Evolutionary conservation across 2,113 vertebrate genomes (phyloP).

Genomic region (Himantopus leucocephalus): DNA sequence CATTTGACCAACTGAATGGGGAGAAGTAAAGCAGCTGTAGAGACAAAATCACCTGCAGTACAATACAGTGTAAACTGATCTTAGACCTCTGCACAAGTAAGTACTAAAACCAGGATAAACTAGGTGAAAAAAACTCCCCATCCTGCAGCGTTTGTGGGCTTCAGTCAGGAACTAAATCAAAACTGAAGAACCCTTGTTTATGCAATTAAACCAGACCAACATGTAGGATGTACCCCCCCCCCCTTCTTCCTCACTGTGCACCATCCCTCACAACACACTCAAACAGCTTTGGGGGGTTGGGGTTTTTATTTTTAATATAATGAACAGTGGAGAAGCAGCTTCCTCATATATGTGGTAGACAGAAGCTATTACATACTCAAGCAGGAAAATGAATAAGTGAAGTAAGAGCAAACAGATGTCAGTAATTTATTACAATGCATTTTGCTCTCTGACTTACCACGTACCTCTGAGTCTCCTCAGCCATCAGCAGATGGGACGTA

Average conservation of each 20-base stretch:
- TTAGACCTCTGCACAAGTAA: neutral
- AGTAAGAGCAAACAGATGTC: constrained; percentile 9
- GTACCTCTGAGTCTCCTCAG: neutral
- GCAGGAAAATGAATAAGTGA: neutral
- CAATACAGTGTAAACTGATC: accelerated
- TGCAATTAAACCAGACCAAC: neutral
- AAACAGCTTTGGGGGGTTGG: neutral
- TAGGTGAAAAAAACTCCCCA: neutral
- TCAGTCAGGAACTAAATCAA: neutral
- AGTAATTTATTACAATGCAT: neutral
- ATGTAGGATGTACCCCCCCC: neutral
- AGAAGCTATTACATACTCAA: neutral
- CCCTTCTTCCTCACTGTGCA: neutral
- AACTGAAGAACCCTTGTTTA: neutral
- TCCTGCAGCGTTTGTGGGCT: neutral
- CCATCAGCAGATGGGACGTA: neutral
- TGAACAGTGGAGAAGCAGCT: neutral
- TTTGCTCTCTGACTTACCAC: neutral
- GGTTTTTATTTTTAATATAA: neutral
- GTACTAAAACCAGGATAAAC: neutral
- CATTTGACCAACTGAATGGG: neutral
- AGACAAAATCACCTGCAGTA: neutral
- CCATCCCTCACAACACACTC: neutral
- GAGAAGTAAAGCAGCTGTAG: neutral
- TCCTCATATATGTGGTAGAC: neutral